These are phyloP conservation scores for Furcula furcula DNA, from an alignment of 2,888 invertebrate species.

Conservation along the genomic window DNA sequence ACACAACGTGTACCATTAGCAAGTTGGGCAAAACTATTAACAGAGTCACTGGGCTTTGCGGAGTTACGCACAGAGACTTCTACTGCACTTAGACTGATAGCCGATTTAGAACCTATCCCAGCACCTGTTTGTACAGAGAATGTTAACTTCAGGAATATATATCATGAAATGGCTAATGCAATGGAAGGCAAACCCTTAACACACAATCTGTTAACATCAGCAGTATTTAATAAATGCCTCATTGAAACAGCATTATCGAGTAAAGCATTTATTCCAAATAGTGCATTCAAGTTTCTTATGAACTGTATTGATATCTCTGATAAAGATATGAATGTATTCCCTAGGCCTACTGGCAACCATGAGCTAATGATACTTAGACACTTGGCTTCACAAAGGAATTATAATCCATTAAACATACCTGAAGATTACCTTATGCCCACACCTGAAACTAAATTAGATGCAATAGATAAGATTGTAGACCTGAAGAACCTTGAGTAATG, in stretches of 20 bases:
- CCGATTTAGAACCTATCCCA: conserved; percentile 61
- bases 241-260: conserved; percentile 56
- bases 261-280: conserved; percentile 47
- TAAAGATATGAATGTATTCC: conserved; percentile 33
- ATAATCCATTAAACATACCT: conserved; percentile 58
- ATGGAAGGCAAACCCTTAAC: conserved; percentile 59
- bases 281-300: conserved; percentile 35
- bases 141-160: conserved; percentile 56
- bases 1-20: conserved; percentile 45
- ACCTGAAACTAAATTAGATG: conserved; percentile 1
- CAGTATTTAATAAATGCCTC: conserved; percentile 54
- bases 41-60: conserved; percentile 40
- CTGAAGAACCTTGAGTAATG: too few relatives aligned
- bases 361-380: conserved; percentile 45
- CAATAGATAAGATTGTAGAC: too few relatives aligned
- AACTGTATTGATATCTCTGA: conserved; percentile 40
- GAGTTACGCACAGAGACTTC: conserved; percentile 57
- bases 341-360: conserved; percentile 37
- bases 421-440: conserved; percentile 43
- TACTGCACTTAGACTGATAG: conserved; percentile 57
- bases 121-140: conserved; percentile 34
- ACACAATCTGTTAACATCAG: conserved; percentile 32
- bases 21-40: conserved; percentile 56
- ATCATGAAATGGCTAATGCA: conserved; percentile 60
- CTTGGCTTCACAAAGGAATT: conserved; percentile 44